Conservation (phyloP, 2,113 vertebrate genomes). For the Rattus rattus region DNA sequence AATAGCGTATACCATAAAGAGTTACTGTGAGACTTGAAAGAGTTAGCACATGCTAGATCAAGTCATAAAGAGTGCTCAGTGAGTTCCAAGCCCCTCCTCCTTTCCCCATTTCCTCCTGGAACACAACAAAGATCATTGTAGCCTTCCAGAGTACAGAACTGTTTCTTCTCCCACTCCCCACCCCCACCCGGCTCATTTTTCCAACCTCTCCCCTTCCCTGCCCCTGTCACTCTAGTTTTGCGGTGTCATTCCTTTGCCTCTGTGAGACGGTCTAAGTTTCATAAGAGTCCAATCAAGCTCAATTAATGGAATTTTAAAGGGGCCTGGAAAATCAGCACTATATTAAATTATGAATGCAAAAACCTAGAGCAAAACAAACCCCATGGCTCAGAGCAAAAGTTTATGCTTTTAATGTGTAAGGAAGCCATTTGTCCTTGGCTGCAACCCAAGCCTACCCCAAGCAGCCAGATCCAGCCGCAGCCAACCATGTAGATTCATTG, state of each 20-base stretch:
- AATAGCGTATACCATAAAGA: background rate
- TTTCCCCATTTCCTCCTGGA: background rate
- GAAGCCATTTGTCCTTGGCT: conserved; percentile 57
- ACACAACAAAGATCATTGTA: background rate
- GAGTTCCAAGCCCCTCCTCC: background rate
- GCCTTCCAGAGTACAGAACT: conserved; percentile 9
- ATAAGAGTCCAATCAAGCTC: conserved; percentile 46
- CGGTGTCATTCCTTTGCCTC: background rate
- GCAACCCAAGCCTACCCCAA: conserved; percentile 5
- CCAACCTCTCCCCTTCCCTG: background rate
- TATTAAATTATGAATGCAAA: conserved; percentile 58
- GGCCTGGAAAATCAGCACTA: conserved; percentile 57
- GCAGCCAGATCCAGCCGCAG: background rate
- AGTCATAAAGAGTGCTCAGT: background rate
- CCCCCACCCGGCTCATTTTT: background rate
- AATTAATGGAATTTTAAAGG: conserved; percentile 60
- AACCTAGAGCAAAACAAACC: conserved; percentile 55
- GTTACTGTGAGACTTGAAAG: background rate
- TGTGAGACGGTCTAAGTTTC: conserved; percentile 41
- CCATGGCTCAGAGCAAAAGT: conserved; percentile 57
- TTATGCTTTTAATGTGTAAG: conserved; percentile 44
- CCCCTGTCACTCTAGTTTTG: background rate
- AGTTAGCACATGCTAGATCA: background rate
- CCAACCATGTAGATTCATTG: conserved; percentile 34
- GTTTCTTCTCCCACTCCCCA: background rate